phyloP scores from a whole-genome alignment of 1,140 invertebrate genomes.

The Antheraea pernyi region DNA sequence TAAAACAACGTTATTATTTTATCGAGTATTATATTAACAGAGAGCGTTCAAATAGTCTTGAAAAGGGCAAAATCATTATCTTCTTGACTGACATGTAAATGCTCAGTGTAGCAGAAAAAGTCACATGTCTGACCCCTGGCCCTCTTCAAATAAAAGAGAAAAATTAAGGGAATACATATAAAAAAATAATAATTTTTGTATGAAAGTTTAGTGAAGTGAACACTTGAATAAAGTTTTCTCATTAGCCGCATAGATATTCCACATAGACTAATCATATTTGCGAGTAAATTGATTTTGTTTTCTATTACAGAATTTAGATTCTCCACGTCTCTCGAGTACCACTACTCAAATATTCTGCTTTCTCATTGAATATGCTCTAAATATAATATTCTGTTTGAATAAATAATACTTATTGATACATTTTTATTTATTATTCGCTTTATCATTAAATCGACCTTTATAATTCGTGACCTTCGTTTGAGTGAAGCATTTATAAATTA shows the following conservation, averaged over 20 bases:
- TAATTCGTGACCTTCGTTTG: neutral
- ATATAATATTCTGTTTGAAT: neutral
- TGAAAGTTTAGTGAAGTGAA: neutral
- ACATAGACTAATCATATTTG: conserved; percentile 18
- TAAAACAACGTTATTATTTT: neutral
- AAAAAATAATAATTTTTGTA: conserved; percentile 13
- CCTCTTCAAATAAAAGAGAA: conserved; percentile 21
- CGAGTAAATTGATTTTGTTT: conserved; percentile 21
- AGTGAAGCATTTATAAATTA: neutral
- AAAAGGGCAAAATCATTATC: neutral
- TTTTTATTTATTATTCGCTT: neutral
- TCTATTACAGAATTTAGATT: conserved; percentile 9
- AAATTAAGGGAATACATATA: conserved; percentile 13
- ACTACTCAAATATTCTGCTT: neutral
- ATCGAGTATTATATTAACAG: neutral
- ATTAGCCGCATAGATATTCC: conserved; percentile 13
- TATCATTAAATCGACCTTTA: neutral
- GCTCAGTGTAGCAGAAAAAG: conserved; percentile 26
- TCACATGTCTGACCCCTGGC: conserved; percentile 26
- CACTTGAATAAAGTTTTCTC: conserved; percentile 19
- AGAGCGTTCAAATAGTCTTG: neutral
- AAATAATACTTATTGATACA: neutral
- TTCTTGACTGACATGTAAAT: conserved; percentile 10
- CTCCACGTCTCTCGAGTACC: neutral
- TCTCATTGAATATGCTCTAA: conserved; percentile 1